Conservation (phyloP, 1,140 invertebrate species). For the Rhizoglyphus robini region DNA sequence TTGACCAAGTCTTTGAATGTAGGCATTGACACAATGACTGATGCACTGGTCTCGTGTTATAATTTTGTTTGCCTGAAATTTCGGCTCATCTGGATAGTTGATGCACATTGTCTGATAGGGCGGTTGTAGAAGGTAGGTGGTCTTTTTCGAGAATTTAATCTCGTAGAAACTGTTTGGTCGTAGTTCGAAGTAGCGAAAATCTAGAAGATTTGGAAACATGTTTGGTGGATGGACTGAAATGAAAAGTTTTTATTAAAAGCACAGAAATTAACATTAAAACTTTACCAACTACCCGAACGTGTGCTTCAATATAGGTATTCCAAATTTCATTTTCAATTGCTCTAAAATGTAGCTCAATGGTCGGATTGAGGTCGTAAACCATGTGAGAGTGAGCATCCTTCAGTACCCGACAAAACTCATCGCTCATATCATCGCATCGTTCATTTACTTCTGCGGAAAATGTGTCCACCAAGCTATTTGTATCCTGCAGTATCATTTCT, state of each 20-base stretch:
- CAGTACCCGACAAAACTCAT: not conserved
- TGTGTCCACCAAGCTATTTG: too few relatives aligned
- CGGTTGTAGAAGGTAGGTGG: not conserved
- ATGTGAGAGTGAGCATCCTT: not conserved
- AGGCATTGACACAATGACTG: not conserved
- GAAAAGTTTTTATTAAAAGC: too few relatives aligned
- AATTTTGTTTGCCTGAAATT: not conserved
- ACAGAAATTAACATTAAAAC: too few relatives aligned
- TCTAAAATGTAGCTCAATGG: not conserved
- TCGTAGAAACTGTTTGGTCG: not conserved
- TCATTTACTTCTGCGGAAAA: not conserved
- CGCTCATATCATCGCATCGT: not conserved
- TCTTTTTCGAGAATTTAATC: not conserved
- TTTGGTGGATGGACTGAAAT: conserved; percentile 13
- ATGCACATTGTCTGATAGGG: not conserved
- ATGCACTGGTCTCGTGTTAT: not conserved
- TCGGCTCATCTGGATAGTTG: not conserved
- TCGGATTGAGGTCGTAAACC: not conserved
- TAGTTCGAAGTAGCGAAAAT: not conserved
- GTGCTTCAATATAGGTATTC: not conserved
- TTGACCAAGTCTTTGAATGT: not conserved
- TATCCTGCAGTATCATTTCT: too few relatives aligned
- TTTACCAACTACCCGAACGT: not conserved
- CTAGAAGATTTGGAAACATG: not conserved
- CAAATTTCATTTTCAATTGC: not conserved